phyloP scores from a whole-genome alignment of 2,797 vertebrate species.

The Phalanger gymnotis region DNA sequence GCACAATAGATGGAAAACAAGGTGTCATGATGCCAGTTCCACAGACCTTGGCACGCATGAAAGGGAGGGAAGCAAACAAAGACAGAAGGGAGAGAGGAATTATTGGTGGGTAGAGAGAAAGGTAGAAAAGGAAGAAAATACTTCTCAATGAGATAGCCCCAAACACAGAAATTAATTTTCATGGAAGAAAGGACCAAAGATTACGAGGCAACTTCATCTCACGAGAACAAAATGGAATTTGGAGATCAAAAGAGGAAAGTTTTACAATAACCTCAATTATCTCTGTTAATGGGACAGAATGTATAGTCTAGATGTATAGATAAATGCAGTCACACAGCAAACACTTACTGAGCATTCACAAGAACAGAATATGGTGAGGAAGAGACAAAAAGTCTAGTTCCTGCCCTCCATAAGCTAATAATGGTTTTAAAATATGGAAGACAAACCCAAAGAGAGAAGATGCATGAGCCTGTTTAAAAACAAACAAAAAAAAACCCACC shows the following conservation, averaged over 20 bases:
- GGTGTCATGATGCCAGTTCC: background rate
- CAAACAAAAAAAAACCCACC: too few relatives aligned
- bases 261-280: slow-evolving; percentile 14
- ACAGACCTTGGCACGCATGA: background rate
- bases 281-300: slow-evolving; percentile 3
- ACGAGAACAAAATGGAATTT: slow-evolving; percentile 11
- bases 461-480: background rate
- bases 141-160: background rate
- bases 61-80: background rate
- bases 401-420: background rate
- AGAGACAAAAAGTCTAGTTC: background rate
- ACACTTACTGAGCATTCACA: background rate
- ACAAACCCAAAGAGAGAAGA: background rate
- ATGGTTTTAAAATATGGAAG: background rate
- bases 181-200: background rate
- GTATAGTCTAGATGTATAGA: background rate
- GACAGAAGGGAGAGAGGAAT: background rate
- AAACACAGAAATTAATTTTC: background rate
- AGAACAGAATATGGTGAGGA: background rate
- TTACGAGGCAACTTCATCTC: slow-evolving; percentile 15
- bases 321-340: slow-evolving; percentile 14
- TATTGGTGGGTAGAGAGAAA: background rate
- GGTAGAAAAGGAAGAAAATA: background rate
- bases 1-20: slow-evolving; percentile 40
- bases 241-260: slow-evolving; percentile 24